phyloP scores from a whole-genome alignment of 2,113 vertebrate genomes.

The Euleptes europaea region DNA sequence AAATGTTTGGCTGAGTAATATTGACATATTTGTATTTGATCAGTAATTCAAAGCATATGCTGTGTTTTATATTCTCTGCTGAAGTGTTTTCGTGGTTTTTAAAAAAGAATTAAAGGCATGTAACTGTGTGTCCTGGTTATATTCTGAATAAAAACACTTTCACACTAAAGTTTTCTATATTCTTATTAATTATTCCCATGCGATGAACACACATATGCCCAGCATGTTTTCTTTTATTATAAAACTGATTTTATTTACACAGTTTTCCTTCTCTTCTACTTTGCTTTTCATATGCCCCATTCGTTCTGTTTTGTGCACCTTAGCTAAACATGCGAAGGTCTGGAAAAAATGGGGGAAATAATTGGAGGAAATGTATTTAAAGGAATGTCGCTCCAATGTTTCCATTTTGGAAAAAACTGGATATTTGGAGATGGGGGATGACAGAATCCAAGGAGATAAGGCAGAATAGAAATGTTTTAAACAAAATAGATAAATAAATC shows the following conservation, averaged over 20 bases:
- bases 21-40: slow-evolving; percentile 1
- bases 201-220: not conserved
- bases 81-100: not conserved
- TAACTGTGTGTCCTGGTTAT: not conserved
- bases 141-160: not conserved
- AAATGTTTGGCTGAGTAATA: not conserved
- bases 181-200: not conserved
- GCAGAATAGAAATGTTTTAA: too few relatives aligned
- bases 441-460: too few relatives aligned
- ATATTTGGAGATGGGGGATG: too few relatives aligned
- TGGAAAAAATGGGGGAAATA: too few relatives aligned
- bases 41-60: not conserved
- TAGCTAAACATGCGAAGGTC: too few relatives aligned
- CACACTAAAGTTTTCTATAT: not conserved
- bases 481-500: too few relatives aligned
- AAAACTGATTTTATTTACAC: not conserved
- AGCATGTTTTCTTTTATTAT: not conserved
- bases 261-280: too few relatives aligned
- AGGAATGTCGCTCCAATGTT: too few relatives aligned
- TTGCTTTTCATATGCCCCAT: too few relatives aligned
- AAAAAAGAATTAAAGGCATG: not conserved
- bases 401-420: too few relatives aligned
- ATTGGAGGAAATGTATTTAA: too few relatives aligned
- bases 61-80: not conserved
- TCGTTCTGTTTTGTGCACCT: too few relatives aligned